Percentiles rank a stretch among this genome's conserved stretches.
These are phyloP conservation scores for Acanthis flammea DNA, from an alignment of 2,797 vertebrate species.

Conservation along the genomic window DNA sequence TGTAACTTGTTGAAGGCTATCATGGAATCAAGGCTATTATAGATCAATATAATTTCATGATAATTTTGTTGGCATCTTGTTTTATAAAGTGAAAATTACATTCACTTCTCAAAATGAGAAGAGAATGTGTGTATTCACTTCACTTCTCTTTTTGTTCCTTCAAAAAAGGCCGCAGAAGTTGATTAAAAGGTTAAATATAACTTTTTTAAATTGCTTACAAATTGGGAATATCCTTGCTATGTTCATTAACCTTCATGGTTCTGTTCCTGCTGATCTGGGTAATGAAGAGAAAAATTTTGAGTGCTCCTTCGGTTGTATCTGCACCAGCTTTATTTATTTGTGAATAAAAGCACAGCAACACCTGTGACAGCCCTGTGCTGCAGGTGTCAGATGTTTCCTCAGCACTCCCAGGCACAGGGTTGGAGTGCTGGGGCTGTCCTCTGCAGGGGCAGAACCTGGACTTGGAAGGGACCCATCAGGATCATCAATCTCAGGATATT, in stretches of 20 bases:
- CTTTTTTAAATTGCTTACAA: not conserved
- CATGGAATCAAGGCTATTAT: not conserved
- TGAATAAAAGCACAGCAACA: not conserved
- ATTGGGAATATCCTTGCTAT: not conserved
- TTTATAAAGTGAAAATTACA: not conserved
- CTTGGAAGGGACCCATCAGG: not conserved
- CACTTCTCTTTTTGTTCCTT: not conserved
- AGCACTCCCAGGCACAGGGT: not conserved
- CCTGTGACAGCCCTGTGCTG: not conserved
- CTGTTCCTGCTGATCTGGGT: not conserved
- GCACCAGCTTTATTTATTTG: not conserved
- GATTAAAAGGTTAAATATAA: not conserved
- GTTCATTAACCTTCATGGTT: not conserved
- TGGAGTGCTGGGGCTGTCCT: not conserved
- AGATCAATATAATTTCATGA: not conserved
- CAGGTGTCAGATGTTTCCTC: not conserved
- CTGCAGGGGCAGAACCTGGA: not conserved
- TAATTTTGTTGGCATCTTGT: not conserved
- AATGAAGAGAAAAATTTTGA: not conserved
- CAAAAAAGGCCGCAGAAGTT: rapidly evolving
- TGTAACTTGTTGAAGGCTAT: not conserved
- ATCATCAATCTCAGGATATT: not conserved
- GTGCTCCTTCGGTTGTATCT: not conserved
- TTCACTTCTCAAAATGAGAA: not conserved
- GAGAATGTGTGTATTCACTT: not conserved